Evolutionary conservation across 2,113 vertebrate species (phyloP), one percentile per base, ranked within the genome.

Genomic region (Neogobius melanostomus): DNA sequence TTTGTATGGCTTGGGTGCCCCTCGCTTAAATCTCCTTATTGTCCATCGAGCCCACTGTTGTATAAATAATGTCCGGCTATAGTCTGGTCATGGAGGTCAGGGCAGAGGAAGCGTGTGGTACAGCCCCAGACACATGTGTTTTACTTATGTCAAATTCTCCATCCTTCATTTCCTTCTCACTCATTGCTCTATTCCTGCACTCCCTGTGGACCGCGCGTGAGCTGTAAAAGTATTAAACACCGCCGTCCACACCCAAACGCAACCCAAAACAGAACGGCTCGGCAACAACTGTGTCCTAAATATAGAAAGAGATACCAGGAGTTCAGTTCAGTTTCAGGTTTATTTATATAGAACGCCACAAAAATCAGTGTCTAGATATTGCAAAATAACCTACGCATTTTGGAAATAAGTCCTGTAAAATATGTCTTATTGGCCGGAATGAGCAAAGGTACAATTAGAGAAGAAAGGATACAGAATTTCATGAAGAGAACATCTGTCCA

Each of bases 91-190:
- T 53, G 62, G 79, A 83, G 80, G 82, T 85, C 83, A 82, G 74
- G 71, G 78, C 28, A 85, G 81, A 85, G 86, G 83, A 88, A 87
- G 71, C 71, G 63, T 83, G 82, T 17, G 80, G 83, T 81, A 76
- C 80, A 78, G 56, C 66, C 54, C 79, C 77, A 68, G 66, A 70
- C 82, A 74, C 82, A 81, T 69, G 74, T 81, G 69, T 82, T 83
- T 79, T 77, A 72, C 69, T 80, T 78, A 77, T 79, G 76, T 84
- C 82, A 64, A 69, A 80, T 68, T 63, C 76, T 69, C 53, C 62
- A 47, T 77, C 76, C 74, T 74, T 83, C 64, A 75, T 81, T 85
- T 82, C 82, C 65, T 76, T 78, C 70, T 80, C 74, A 67, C 77
- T 76, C 80, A 72, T 82, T 69, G 77, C 57, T 78, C 76, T 84